These are phyloP conservation scores for Folsomia manolachei DNA, from an alignment of 2,888 invertebrate genomes.

Conservation along the genomic window DNA sequence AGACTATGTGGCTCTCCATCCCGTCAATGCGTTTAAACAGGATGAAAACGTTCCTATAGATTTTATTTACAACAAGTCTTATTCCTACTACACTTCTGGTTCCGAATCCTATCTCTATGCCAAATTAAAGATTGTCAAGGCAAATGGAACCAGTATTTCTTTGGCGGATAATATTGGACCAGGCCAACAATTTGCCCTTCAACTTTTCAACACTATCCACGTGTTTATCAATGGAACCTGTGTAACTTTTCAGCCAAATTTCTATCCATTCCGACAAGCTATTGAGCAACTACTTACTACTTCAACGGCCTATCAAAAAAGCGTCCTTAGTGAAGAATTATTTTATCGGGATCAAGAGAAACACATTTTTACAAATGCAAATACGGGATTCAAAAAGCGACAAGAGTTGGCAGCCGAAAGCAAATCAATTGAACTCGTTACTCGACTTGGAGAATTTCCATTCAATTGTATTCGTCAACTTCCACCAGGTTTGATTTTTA, in stretches of 20 bases:
- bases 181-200: neutral
- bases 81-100: neutral
- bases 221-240: neutral
- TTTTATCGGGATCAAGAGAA: neutral
- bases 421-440: neutral
- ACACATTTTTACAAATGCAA: neutral
- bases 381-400: neutral
- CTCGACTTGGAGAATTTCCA: neutral
- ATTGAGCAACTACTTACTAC: neutral
- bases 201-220: neutral
- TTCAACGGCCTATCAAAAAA: neutral
- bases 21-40: neutral
- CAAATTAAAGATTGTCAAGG: neutral
- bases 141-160: neutral
- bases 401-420: neutral
- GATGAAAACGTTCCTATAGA: neutral
- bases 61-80: neutral
- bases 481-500: neutral
- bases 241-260: neutral
- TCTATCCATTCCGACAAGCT: neutral
- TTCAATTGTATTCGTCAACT: neutral
- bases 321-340: neutral
- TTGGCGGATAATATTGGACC: neutral
- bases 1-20: neutral
- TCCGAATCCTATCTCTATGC: neutral